Evolutionary conservation across 2,797 vertebrate species (phyloP).

Genomic region (Cynodonichthys magdalenae): DNA sequence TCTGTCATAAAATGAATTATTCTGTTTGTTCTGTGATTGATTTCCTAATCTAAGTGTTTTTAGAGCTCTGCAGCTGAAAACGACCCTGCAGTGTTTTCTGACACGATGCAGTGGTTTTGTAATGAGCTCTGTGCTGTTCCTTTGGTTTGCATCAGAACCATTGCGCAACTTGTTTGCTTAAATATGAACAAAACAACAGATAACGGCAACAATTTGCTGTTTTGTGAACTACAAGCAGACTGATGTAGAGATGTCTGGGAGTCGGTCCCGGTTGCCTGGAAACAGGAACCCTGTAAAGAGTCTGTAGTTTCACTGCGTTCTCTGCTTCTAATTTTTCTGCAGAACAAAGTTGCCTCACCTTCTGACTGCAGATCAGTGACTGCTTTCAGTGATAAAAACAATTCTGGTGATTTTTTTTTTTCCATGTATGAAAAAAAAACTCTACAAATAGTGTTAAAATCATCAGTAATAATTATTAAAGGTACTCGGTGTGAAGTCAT

Average conservation of each 20-base stretch:
- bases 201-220: not conserved
- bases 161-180: not conserved
- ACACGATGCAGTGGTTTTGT: conserved; percentile 23
- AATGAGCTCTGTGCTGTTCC: conserved; percentile 11
- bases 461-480: not conserved
- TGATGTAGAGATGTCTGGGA: not conserved
- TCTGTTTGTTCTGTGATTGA: conserved; percentile 50
- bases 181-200: not conserved
- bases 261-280: not conserved
- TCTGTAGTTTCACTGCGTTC: not conserved
- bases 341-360: not conserved
- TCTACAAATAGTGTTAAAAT: too few species aligned
- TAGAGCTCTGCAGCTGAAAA: conserved; percentile 20
- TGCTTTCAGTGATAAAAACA: not conserved
- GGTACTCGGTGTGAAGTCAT: not conserved
- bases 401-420: not conserved
- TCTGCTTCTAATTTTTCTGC: not conserved
- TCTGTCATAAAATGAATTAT: conserved; percentile 60
- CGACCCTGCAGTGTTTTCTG: conserved; percentile 31
- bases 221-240: not conserved
- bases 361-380: not conserved
- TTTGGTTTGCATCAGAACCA: too few species aligned
- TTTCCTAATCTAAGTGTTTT: conserved; percentile 32
- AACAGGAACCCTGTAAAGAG: conserved; percentile 8
- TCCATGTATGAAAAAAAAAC: not conserved